Evolutionary conservation across 1,140 invertebrate species (phyloP), one percentile per base, ranked within the genome.

Genomic region (Ruditapes philippinarum): DNA sequence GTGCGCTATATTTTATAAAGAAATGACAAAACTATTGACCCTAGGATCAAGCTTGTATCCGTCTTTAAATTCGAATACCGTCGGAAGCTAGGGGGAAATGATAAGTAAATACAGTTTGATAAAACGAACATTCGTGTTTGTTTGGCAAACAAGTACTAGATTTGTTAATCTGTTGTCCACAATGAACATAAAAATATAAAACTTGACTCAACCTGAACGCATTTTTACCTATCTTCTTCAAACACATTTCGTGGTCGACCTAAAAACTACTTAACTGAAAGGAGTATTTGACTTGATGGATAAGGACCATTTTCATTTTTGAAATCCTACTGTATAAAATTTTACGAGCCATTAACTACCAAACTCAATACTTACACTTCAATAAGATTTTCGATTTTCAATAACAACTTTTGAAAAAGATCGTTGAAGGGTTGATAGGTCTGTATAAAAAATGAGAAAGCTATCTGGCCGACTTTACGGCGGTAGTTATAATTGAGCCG

Each of bases 81-180:
- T 1, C 33, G 25, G 65, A 38, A 70, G 31, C 65, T 7, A 1
- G 36, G 65, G 33, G 65, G 33, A 70, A 70, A 36, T 70, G 65
- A 70, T 70, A 70, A 70, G 65, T 70, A 70, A 70, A 70, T 38
- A 38, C 14, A 28, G 38, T 38, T 14, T 38, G 65, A 70, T 70
- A 70, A 70, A 70, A 33, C 19, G 33, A 17, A 9, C 38, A 70
- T 70, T 70, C 65, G 38, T 38, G 65, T 70, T 38, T 38, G 65
- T 38, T 70, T 70, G 65, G 9, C 65, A 70, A 28, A 31, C 36
- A 36, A 33, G 36, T 38, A 70, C 65, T 70, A 4, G 65, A 36
- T 40, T 70, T 70, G 65, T 38, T 38, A 70, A 70, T 31, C 17
- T n/a, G 38, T 19, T 33, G 36, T 38, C 65, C 65, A 1, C 36